Conservation (phyloP, 2,888 invertebrate species). For the Rhingia campestris region DNA sequence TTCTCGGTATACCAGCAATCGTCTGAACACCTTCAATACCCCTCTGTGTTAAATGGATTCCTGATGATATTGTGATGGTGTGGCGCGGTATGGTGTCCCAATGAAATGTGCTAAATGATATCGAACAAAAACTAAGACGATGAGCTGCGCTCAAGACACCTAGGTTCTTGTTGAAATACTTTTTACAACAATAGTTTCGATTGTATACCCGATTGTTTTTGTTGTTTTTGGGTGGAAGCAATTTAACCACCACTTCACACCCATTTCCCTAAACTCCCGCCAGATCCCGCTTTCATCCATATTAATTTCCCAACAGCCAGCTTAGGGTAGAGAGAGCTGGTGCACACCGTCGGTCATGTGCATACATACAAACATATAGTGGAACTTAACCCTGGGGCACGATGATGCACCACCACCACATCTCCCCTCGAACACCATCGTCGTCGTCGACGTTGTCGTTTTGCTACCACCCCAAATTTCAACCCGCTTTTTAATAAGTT, state of each 20-base stretch:
- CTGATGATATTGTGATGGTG: slow-evolving; percentile 2
- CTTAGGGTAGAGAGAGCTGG: slow-evolving; percentile 19
- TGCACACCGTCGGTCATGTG: slow-evolving; percentile 14
- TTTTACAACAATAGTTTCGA: slow-evolving; percentile 1
- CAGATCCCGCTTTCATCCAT: slow-evolving; percentile 55
- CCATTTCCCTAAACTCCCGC: slow-evolving; percentile 46
- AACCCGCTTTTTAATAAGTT: slow-evolving; percentile 74
- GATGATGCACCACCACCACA: slow-evolving; percentile 58
- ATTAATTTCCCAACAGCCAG: slow-evolving; percentile 69
- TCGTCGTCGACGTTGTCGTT: slow-evolving; percentile 16
- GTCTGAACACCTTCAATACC: slow-evolving; percentile 1
- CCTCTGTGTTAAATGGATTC: slow-evolving; percentile 19
- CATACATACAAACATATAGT: slow-evolving; percentile 50
- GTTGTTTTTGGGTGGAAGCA: slow-evolving; percentile 40
- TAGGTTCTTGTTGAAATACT: slow-evolving; percentile 15
- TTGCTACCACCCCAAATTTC: slow-evolving; percentile 60
- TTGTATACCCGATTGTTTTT: slow-evolving; percentile 23
- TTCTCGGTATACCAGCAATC: not conserved
- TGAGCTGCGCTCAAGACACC: slow-evolving; percentile 3
- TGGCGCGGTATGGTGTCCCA: no score
- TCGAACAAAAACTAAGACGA: slow-evolving; percentile 36
- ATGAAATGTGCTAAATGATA: slow-evolving; percentile 31
- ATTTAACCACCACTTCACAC: slow-evolving; percentile 64
- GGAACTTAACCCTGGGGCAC: slow-evolving; percentile 71
- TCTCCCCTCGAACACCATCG: slow-evolving; percentile 22